Evolutionary conservation across 1,140 invertebrate genomes (phyloP), one percentile per base, ranked within the genome.

Genomic region (Euschistus heros): DNA sequence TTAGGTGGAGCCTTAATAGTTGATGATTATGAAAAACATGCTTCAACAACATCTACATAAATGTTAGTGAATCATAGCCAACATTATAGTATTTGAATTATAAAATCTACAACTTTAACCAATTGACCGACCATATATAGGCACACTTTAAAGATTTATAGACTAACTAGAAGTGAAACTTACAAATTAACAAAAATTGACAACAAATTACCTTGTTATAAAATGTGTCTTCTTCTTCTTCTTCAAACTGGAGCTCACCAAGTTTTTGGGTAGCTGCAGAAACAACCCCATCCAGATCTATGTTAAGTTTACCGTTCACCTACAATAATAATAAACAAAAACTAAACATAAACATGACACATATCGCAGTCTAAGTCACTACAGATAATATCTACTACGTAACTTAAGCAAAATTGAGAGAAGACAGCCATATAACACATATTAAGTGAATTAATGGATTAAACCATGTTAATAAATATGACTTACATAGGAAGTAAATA

Each of bases 181-280:
- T n/a, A n/a, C n/a, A n/a, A n/a, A n/a, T n/a, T n/a, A n/a, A 26
- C 20, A 18, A 62, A 44, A 20, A 37, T 13, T 37, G 8, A 37
- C n/a, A n/a, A n/a, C 14, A 17, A 14, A 62, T 37, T 68, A 77
- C 77, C 73, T 89, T 91, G 72, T 88, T 91, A 73, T 89, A 94
- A 76, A 89, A 89, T 8, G 88, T 87, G 72, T 92, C 91, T 72
- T 94, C 91, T 75, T 97, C 93, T 74, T 94, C 91, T 67, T 88
- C 87, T 74, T 92, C 90, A 75, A 93, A 93, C 71, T 92, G 88
- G 47, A 93, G 73, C 71, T 92, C 89, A 0, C 86, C 86, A 61
- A 92, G 78, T 52, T 83, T 86, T 74, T 88, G 86, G 0, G 86
- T 84, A 27, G 85, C 82, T 67, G 81, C 80, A 6, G 83, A 82